Conservation (phyloP, 2,113 vertebrate species). For the Neolamprologus modestus region DNA sequence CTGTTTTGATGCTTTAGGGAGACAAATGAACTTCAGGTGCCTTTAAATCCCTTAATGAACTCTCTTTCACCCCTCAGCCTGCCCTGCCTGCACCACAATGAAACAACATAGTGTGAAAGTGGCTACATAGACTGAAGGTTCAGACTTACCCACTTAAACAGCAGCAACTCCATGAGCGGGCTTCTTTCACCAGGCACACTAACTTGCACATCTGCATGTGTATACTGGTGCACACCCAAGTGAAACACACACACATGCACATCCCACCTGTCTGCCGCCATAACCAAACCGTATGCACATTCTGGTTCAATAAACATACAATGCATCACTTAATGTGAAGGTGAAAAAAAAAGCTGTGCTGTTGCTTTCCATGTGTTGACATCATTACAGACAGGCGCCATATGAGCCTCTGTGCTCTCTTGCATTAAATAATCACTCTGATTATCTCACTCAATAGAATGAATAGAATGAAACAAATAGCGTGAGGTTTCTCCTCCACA, state of each 20-base stretch:
- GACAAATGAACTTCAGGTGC: conserved; percentile 68
- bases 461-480: conserved; percentile 30
- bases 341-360: neutral
- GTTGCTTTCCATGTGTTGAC: neutral
- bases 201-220: neutral
- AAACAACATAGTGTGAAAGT: neutral
- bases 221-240: neutral
- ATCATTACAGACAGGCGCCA: neutral
- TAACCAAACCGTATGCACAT: neutral
- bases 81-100: conserved; percentile 20
- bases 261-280: neutral
- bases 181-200: neutral
- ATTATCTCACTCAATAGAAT: conserved; percentile 45
- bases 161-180: neutral
- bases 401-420: neutral
- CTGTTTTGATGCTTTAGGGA: conserved; percentile 63
- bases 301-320: neutral
- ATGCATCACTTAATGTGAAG: neutral
- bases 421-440: conserved; percentile 11
- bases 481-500: conserved; percentile 70
- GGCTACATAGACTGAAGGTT: neutral
- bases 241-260: neutral
- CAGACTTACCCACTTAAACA: neutral
- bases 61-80: conserved; percentile 59
- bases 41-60: conserved; percentile 69